phyloP scores from a whole-genome alignment of 2,888 invertebrate genomes.

The Synergus umbraculus region DNA sequence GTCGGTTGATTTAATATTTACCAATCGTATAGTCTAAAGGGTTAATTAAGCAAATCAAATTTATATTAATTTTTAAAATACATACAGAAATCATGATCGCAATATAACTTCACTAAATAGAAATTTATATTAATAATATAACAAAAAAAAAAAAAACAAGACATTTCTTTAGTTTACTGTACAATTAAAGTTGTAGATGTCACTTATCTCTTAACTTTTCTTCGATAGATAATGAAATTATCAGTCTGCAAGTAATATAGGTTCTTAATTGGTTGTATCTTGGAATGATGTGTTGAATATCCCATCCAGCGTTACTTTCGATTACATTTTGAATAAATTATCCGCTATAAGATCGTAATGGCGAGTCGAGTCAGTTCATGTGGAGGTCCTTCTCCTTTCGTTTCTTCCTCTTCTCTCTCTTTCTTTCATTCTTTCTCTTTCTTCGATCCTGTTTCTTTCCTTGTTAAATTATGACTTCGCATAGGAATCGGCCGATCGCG shows the following conservation, averaged over 20 bases:
- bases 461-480: slow-evolving; percentile 50
- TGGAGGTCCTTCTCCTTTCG: slow-evolving; percentile 17
- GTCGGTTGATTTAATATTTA: not conserved
- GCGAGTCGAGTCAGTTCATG: not conserved
- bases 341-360: slow-evolving; percentile 2
- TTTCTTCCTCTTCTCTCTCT: slow-evolving; percentile 18
- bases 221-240: slow-evolving; percentile 5
- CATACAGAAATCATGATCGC: no score
- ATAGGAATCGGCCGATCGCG: slow-evolving; percentile 49
- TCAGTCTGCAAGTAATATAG: not conserved
- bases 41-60: no score
- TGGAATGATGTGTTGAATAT: not conserved
- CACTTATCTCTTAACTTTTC: not conserved
- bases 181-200: not conserved
- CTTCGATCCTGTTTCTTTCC: slow-evolving; percentile 45
- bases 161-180: no score
- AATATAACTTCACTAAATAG: no score
- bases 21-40: not conserved
- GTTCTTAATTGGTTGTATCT: slow-evolving; percentile 30
- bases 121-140: no score
- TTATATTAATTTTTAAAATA: no score
- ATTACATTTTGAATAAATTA: slow-evolving; percentile 33
- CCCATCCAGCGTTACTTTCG: slow-evolving; percentile 17
- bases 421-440: slow-evolving; percentile 31
- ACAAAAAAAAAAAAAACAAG: no score